Evolutionary conservation across 2,797 vertebrate genomes (phyloP).

Genomic region (Pteropus rufus): DNA sequence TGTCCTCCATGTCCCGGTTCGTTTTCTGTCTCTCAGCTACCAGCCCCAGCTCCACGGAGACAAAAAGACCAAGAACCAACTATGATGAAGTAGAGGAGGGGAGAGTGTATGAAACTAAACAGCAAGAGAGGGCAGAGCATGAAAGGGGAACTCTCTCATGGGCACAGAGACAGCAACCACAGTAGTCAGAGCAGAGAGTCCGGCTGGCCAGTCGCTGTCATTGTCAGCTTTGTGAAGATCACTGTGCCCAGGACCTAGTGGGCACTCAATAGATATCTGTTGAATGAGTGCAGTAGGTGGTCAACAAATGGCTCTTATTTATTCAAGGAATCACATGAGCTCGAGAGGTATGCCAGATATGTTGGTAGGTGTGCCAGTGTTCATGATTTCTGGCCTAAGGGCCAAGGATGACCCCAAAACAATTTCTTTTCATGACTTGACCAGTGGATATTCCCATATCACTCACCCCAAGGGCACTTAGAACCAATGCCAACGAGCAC

Average conservation of each 20-base stretch:
- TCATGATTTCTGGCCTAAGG: background rate
- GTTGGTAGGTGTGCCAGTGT: background rate
- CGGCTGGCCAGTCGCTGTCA: fast-evolving
- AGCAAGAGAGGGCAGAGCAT: background rate
- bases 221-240: background rate
- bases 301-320: background rate
- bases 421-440: background rate
- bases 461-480: background rate
- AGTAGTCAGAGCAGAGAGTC: background rate
- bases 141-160: background rate
- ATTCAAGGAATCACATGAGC: background rate
- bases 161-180: background rate
- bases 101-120: background rate
- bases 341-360: background rate
- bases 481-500: background rate
- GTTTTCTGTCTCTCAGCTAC: background rate
- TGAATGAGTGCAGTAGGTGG: background rate
- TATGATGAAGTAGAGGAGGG: background rate
- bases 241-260: background rate
- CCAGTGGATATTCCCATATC: background rate
- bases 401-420: background rate
- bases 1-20: background rate
- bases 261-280: fast-evolving
- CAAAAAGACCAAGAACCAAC: background rate
- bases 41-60: background rate